phyloP scores from a whole-genome alignment of 2,797 vertebrate species.

The Linurgus olivaceus region DNA sequence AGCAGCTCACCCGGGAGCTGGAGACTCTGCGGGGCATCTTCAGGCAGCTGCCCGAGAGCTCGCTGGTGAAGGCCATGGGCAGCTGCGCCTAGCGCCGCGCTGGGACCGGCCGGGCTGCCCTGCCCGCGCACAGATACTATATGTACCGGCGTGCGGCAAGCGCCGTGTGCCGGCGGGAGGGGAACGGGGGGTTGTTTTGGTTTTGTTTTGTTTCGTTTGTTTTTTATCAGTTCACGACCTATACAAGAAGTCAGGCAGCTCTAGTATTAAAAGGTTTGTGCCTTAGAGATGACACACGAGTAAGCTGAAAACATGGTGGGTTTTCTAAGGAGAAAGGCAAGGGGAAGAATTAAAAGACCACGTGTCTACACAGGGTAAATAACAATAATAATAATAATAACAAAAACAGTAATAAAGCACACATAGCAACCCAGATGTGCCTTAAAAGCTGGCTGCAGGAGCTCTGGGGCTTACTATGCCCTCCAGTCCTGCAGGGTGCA shows the following conservation, averaged over 20 bases:
- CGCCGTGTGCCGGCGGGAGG: background rate
- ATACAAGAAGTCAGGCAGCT: conserved; percentile 57
- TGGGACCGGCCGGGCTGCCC: background rate
- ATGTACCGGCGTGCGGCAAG: background rate
- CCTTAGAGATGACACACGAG: conserved; percentile 69
- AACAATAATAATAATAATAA: background rate
- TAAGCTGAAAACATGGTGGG: conserved; percentile 60
- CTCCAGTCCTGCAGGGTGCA: background rate
- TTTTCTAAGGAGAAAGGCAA: background rate
- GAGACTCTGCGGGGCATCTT: conserved; percentile 96
- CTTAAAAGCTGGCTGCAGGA: conserved; percentile 67
- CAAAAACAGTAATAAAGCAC: conserved; percentile 28
- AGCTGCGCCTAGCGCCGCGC: conserved; percentile 81
- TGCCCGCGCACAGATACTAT: background rate
- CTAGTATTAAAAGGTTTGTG: conserved; percentile 69
- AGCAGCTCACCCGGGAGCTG: conserved; percentile 93
- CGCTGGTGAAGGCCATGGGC: conserved; percentile 91
- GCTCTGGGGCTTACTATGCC: background rate
- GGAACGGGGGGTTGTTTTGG: background rate
- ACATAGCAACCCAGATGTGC: conserved; percentile 66
- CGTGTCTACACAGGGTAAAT: conserved; percentile 70
- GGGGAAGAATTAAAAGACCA: background rate
- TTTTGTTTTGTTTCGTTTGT: background rate
- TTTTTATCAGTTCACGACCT: background rate
- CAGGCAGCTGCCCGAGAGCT: conserved; percentile 92